Base-by-base conservation (phyloP, 2,113 vertebrate genomes). In the Otis tarda region DNA sequence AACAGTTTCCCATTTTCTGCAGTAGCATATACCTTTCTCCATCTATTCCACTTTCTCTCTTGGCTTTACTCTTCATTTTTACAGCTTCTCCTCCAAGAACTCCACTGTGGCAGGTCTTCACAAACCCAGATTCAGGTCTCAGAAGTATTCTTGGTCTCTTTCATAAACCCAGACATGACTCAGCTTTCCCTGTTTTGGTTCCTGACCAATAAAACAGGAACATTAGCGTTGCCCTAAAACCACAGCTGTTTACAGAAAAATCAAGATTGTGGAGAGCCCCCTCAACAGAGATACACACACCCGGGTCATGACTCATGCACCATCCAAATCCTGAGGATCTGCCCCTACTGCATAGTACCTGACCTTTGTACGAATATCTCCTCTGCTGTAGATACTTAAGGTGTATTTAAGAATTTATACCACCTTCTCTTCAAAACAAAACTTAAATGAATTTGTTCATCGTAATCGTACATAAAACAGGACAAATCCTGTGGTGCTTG, bases 241-340 rank as follows among this genome's bases (percentile, higher is more conserved):
- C 17, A 50, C 24, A 2, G 9, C 1, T 59, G 15, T 49, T 86
- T 35, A 31, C 33, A 78, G 39, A 52, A 39, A 30, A 84, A 43
- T 52, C 10, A 24, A 59, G 37, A 15, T 1, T 43, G 8, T 64
- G 35, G 4, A 52, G 9, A 83, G 7, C 43, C 10, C 3, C 1
- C 41, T 23, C 18, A 37, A 12, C 0, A 0, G 12, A 47, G 11
- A 22, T 74, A 45, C 11, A 7, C 4, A 41, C 4, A 24, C 9
- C 20, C 47, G 27, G 14, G 10, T n/a, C 43, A 5, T 1, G 12
- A 10, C 41, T 92, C 0, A 0, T 6, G 24, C 19, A 35, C 4
- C 25, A 61, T 41, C 7, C 52, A 70, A 28, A 59, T 7, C 12
- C 27, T 27, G n/a, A 49, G 24, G 31, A 28, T 73, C 33, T 63